phyloP scores from a whole-genome alignment of 2,888 invertebrate species.

The Eilema caniola region DNA sequence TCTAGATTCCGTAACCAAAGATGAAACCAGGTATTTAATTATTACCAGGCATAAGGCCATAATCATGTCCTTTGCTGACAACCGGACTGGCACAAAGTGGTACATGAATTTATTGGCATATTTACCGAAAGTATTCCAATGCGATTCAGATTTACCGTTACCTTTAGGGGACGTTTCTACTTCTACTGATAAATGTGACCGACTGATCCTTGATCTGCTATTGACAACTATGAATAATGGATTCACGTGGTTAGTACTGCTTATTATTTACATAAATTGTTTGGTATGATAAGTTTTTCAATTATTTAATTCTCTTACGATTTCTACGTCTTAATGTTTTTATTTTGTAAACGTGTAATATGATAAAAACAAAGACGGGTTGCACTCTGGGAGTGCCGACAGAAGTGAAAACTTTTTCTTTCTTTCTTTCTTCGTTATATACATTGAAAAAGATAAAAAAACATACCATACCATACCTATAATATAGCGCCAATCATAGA shows the following conservation, averaged over 20 bases:
- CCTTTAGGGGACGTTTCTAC: slow-evolving; percentile 42
- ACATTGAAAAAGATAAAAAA: no score
- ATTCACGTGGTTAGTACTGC: slow-evolving; percentile 31
- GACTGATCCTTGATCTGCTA: slow-evolving; percentile 48
- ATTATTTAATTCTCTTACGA: background rate
- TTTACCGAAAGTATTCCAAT: slow-evolving; percentile 34
- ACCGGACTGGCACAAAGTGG: slow-evolving; percentile 26
- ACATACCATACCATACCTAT: no score
- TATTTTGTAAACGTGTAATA: background rate
- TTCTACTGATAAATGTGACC: slow-evolving; percentile 44
- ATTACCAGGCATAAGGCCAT: slow-evolving; percentile 33
- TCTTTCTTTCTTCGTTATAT: no score
- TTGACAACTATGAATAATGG: slow-evolving; percentile 50
- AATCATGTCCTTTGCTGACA: slow-evolving; percentile 37
- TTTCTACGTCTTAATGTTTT: background rate
- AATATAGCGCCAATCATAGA: no score
- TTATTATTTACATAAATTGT: background rate
- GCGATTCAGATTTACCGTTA: slow-evolving; percentile 43
- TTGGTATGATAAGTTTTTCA: background rate
- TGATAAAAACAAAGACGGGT: no score
- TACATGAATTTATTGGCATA: slow-evolving; percentile 29
- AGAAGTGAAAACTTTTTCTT: no score
- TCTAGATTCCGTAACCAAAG: slow-evolving; percentile 26
- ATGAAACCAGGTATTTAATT: slow-evolving; percentile 27
- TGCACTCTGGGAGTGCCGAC: no score